Percentiles rank a stretch among this genome's conserved stretches.
These are phyloP conservation scores for Halictus rubicundus DNA, from an alignment of 1,140 invertebrate species.

Conservation along the genomic window DNA sequence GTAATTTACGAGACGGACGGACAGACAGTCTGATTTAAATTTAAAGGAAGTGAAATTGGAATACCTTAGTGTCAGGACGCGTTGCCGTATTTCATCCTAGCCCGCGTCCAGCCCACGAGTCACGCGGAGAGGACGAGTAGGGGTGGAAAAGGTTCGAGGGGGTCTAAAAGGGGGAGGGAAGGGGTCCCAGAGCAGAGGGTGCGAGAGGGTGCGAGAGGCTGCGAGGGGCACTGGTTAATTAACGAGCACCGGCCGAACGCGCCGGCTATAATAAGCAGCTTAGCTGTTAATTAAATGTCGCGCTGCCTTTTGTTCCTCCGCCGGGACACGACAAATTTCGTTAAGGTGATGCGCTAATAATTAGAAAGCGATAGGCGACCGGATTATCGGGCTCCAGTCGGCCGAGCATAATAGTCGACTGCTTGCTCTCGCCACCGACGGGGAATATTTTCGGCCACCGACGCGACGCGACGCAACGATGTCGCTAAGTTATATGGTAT, in stretches of 20 bases:
- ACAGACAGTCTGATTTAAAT: conserved; percentile 43
- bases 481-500: conserved; percentile 22
- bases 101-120: conserved; percentile 18
- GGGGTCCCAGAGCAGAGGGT: too few relatives aligned
- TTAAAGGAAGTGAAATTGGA: conserved; percentile 46
- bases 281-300: conserved; percentile 54
- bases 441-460: conserved; percentile 16
- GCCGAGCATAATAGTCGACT: conserved; percentile 3
- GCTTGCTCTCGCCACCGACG: too few relatives aligned
- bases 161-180: too few relatives aligned
- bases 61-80: conserved; percentile 32
- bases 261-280: conserved; percentile 57
- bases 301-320: conserved; percentile 22
- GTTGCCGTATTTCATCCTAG: conserved; percentile 41
- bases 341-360: conserved; percentile 50
- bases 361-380: conserved; percentile 25
- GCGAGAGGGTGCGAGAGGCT: too few relatives aligned
- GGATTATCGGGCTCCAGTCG: conserved; percentile 29
- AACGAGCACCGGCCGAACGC: conserved; percentile 36
- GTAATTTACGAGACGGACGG: conserved; percentile 29
- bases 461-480: too few relatives aligned
- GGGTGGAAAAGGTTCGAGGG: too few relatives aligned
- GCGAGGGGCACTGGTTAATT: conserved; percentile 45
- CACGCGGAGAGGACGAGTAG: too few relatives aligned
- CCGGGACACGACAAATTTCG: conserved; percentile 48